A percentile compares a stretch with the other conserved stretches of the same genome.
These are phyloP conservation scores for Ficedula albicollis DNA, from an alignment of 2,797 vertebrate genomes.

Conservation along the genomic window DNA sequence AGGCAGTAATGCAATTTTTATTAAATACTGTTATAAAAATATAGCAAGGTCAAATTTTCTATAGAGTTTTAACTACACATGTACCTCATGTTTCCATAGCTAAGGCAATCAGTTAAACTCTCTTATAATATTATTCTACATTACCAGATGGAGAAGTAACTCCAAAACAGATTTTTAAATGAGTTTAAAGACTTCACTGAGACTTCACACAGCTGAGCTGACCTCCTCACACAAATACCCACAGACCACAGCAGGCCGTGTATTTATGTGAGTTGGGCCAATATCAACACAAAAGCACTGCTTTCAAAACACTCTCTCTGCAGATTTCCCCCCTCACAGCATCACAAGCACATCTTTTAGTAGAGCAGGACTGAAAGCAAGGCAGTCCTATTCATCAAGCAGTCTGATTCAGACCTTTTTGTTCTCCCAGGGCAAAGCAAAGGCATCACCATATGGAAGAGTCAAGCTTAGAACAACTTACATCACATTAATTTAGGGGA, in stretches of 20 bases:
- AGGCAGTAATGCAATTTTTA: not conserved
- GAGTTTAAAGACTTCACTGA: not conserved
- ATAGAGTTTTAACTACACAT: not conserved
- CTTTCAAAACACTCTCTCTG: not conserved
- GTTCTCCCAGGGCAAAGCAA: not conserved
- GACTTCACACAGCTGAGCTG: not conserved
- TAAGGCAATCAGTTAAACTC: not conserved
- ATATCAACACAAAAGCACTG: not conserved
- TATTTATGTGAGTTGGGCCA: not conserved
- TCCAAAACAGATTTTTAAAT: not conserved
- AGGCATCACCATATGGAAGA: not conserved
- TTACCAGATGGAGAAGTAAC: constrained; percentile 5
- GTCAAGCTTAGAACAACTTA: not conserved
- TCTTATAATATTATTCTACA: not conserved
- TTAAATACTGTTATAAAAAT: not conserved
- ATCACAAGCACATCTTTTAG: not conserved
- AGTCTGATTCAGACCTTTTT: not conserved
- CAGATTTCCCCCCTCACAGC: not conserved
- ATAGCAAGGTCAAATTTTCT: not conserved
- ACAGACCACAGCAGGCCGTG: not conserved
- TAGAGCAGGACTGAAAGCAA: not conserved
- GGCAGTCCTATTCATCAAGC: not conserved
- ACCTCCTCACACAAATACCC: constrained; percentile 6
- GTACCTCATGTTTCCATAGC: not conserved
- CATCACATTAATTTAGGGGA: not conserved